Percentiles rank a stretch among this genome's conserved stretches.
Conservation (phyloP, 2,888 invertebrate species). For the Hylaea fasciaria region DNA sequence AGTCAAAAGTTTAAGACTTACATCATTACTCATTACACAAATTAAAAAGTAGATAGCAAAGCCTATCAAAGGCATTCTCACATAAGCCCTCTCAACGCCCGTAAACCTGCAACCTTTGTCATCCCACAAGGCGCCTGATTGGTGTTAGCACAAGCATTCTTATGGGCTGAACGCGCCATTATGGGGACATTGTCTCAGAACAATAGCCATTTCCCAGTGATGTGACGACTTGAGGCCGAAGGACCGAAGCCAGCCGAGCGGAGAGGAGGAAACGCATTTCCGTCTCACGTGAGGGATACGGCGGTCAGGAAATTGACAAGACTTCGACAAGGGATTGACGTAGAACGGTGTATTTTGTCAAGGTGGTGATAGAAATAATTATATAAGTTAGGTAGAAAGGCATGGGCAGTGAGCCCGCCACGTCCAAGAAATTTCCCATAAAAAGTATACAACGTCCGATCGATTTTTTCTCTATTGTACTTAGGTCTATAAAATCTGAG, state of each 20-base stretch:
- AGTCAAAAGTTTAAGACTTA: no score
- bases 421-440: no score
- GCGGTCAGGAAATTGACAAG: conserved; percentile 48
- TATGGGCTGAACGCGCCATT: conserved; percentile 45
- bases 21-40: neutral
- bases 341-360: conserved; percentile 11
- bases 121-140: conserved; percentile 41
- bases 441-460: no score
- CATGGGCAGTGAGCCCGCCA: no score
- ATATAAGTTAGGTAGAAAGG: no score
- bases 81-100: conserved; percentile 28
- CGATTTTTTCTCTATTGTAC: no score
- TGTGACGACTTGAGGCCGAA: conserved; percentile 49
- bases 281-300: conserved; percentile 58
- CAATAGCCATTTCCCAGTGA: conserved; percentile 59
- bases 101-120: conserved; percentile 38
- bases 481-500: no score
- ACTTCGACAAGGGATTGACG: conserved; percentile 40
- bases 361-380: neutral
- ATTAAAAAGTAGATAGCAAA: neutral
- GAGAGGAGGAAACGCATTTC: conserved; percentile 73
- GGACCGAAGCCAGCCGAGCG: conserved; percentile 61
- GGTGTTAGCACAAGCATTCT: conserved; percentile 43
- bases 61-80: conserved; percentile 15
- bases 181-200: conserved; percentile 58